Conservation (phyloP, 2,888 invertebrate genomes). For the Apomyelois bistriatella region DNA sequence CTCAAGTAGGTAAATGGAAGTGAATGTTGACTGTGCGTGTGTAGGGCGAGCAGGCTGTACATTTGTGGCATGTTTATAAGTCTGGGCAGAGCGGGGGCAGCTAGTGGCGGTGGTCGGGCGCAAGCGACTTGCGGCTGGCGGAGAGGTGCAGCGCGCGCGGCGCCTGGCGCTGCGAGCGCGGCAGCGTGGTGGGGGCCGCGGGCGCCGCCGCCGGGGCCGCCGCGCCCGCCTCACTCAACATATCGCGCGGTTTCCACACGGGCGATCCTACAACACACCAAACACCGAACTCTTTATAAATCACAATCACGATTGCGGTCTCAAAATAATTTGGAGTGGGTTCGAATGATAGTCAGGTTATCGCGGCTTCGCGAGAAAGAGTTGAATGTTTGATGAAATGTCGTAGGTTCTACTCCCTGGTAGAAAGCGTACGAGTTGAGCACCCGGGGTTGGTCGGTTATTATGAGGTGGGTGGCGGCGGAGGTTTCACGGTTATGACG, state of each 20-base stretch:
- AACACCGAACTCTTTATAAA: constrained; percentile 77
- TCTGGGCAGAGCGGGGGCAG: constrained; percentile 18
- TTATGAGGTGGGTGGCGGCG: constrained; percentile 20
- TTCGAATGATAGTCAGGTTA: constrained; percentile 57
- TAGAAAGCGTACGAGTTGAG: constrained; percentile 34
- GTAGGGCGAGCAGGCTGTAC: background rate
- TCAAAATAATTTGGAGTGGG: constrained; percentile 51
- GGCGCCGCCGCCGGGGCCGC: constrained; percentile 30
- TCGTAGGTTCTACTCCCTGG: constrained; percentile 47
- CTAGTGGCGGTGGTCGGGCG: constrained; percentile 73
- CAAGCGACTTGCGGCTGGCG: constrained; percentile 77
- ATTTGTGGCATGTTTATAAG: background rate
- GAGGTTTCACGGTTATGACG: constrained; percentile 34
- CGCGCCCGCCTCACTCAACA: constrained; percentile 78
- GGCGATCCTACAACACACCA: constrained; percentile 94
- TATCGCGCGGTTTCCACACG: constrained; percentile 98
- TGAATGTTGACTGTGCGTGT: background rate
- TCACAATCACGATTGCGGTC: constrained; percentile 40
- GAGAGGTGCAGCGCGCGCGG: constrained; percentile 70
- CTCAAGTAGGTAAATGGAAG: background rate
- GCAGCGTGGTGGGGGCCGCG: constrained; percentile 65
- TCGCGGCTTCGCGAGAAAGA: constrained; percentile 66
- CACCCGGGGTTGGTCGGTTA: constrained; percentile 16
- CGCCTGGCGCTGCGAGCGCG: constrained; percentile 68
- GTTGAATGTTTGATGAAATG: constrained; percentile 81